These are phyloP conservation scores for Nesidiocoris tenuis DNA, from an alignment of 2,888 invertebrate genomes.

Conservation along the genomic window DNA sequence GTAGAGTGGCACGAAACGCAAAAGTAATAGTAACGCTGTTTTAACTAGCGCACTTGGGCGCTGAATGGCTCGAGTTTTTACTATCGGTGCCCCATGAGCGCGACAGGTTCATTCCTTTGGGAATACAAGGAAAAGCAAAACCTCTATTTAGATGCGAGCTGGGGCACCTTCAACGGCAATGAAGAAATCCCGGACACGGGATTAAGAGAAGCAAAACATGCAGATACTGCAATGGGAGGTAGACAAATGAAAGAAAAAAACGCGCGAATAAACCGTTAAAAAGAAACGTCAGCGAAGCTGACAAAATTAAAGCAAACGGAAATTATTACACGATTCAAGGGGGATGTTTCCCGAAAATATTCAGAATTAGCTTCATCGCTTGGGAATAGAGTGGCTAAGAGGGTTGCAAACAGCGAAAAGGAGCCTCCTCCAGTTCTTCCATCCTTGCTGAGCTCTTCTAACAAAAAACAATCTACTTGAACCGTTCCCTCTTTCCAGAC, in stretches of 20 bases:
- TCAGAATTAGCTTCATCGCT: conserved; percentile 35
- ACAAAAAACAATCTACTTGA: background rate
- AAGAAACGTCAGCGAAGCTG: background rate
- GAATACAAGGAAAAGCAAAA: background rate
- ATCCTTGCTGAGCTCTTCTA: background rate
- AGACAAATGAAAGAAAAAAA: background rate
- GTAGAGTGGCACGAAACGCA: too few species aligned
- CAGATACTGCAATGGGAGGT: background rate
- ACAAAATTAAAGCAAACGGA: background rate
- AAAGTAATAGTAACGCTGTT: too few species aligned
- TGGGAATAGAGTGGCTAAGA: conserved; percentile 6
- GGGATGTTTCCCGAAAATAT: conserved; percentile 40
- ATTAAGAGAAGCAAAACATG: background rate
- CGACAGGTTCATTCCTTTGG: background rate
- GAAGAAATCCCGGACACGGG: background rate
- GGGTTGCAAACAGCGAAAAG: background rate
- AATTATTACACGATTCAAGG: conserved; percentile 35
- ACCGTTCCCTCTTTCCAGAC: background rate
- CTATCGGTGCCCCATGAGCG: background rate
- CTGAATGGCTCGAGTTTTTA: background rate
- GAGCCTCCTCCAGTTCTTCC: background rate
- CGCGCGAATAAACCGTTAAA: background rate
- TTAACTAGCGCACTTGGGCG: background rate
- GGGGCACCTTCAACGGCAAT: background rate
- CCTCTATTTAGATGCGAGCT: background rate